Base-by-base conservation (phyloP, 2,113 vertebrate genomes). In the Ptyas mucosa region DNA sequence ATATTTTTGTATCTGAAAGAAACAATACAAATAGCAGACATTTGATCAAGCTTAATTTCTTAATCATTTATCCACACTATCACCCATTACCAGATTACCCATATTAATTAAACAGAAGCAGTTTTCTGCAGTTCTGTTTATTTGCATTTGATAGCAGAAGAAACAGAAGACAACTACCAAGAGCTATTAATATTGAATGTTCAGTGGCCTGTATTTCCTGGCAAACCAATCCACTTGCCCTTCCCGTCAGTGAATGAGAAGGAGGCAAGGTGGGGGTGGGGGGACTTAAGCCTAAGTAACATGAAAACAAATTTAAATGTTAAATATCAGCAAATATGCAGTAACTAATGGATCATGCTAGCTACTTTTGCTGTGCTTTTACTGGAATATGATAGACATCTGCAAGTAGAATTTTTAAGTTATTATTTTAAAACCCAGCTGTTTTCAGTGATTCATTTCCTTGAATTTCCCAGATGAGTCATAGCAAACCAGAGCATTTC, bases 401-500 rank as follows among this genome's bases (percentile, higher is more conserved):
- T 91, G 91, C 94, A 93, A 95, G 23, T 39, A 86, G 2, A 85
- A 23, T 64, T 92, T 43, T 64, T 75, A 39, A 89, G 75, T 81
- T 51, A 86, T 75, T 57, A 87, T 91, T 75, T 15, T 88, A 29
- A 86, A 95, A 93, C 91, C 94, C 95, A 96, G 94, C 92, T 97
- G 95, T 93, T 96, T 90, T 52, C 88, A 94, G 91, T 96, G 89
- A 95, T 93, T 94, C 87, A 90, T 93, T 93, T 94, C 90, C 93
- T 92, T 10, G n/a, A 95, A 95, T 95, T 96, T 96, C 95, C 95
- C 96, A 93, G 2, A 4, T 94, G 94, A 94, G 87, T 89, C 34
- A 89, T 92, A 96, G 89, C 55, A 90, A 93, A 94, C 8, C 61
- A 85, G 14, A 94, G 21, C 89, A 69, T 51, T 3, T 34, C 85